phyloP scores from a whole-genome alignment of 2,888 invertebrate species.

The Pyrochroa serraticornis region DNA sequence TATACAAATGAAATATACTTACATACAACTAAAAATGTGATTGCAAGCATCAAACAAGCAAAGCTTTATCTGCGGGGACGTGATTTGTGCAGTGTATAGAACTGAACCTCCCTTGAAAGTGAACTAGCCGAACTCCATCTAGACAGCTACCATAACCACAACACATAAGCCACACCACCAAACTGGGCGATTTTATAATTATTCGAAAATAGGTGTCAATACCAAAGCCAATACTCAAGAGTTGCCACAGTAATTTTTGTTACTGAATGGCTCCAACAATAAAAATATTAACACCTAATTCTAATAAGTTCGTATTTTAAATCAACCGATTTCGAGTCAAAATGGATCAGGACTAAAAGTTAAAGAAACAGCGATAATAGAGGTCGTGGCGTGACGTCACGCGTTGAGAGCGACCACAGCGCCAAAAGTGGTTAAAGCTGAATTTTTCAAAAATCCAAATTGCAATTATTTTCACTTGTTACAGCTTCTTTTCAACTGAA shows the following conservation, averaged over 20 bases:
- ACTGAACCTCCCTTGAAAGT: constrained; percentile 66
- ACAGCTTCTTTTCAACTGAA: too few species aligned
- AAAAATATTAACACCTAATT: not conserved
- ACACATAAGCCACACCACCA: constrained; percentile 51
- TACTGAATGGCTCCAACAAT: not conserved
- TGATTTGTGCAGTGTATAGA: constrained; percentile 62
- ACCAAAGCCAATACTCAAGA: constrained; percentile 6
- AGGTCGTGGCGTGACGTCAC: too few species aligned
- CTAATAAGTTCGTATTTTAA: not conserved
- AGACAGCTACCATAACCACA: constrained; percentile 66
- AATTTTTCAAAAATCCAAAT: too few species aligned
- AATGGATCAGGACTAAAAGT: too few species aligned
- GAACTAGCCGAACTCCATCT: constrained; percentile 70
- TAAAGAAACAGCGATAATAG: too few species aligned
- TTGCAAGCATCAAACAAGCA: constrained; percentile 28
- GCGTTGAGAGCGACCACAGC: too few species aligned
- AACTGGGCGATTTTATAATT: constrained; percentile 27
- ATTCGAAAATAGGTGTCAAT: constrained; percentile 3
- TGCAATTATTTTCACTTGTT: too few species aligned
- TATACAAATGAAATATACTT: constrained; percentile 11
- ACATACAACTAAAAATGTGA: constrained; percentile 37
- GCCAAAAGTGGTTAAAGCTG: too few species aligned
- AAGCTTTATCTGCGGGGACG: constrained; percentile 53
- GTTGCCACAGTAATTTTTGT: not conserved
- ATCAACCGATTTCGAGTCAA: too few species aligned